phyloP scores from a whole-genome alignment of 2,113 vertebrate genomes.

The Bos indicus region DNA sequence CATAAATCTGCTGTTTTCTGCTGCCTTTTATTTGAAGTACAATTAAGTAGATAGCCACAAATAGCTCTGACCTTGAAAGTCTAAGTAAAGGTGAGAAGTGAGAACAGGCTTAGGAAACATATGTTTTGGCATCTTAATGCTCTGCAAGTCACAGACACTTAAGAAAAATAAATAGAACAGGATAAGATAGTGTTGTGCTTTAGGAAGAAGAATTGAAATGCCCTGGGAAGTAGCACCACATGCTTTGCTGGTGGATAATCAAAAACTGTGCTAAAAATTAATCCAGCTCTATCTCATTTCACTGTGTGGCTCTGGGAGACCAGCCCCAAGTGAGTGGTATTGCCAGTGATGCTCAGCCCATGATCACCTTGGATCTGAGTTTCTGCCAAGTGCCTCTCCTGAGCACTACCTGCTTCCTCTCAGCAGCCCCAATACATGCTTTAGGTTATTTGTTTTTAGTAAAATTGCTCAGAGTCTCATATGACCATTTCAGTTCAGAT shows the following conservation, averaged over 20 bases:
- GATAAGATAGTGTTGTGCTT: slow-evolving; percentile 42
- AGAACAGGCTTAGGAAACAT: slow-evolving; percentile 64
- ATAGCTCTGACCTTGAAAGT: slow-evolving; percentile 75
- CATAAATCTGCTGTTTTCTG: slow-evolving; percentile 37
- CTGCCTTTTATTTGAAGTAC: slow-evolving; percentile 62
- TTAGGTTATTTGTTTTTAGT: background rate
- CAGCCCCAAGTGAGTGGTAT: slow-evolving; percentile 73
- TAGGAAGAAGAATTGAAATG: slow-evolving; percentile 36
- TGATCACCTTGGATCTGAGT: slow-evolving; percentile 55
- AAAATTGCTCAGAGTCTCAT: background rate
- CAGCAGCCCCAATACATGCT: background rate
- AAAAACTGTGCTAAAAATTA: slow-evolving; percentile 75
- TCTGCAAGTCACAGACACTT: background rate
- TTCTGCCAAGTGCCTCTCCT: background rate
- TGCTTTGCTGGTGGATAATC: slow-evolving; percentile 32
- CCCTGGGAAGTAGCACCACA: slow-evolving; percentile 41
- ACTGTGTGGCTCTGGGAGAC: slow-evolving; percentile 78
- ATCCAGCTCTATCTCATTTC: slow-evolving; percentile 83
- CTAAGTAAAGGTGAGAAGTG: slow-evolving; percentile 60
- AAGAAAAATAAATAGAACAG: slow-evolving; percentile 47
- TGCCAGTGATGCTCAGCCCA: slow-evolving; percentile 61
- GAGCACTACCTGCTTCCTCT: background rate
- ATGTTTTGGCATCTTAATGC: slow-evolving; percentile 33
- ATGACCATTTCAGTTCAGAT: background rate
- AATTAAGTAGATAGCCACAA: slow-evolving; percentile 66